These are phyloP conservation scores for Amphipyra berbera DNA, from an alignment of 2,888 invertebrate species.

Conservation along the genomic window DNA sequence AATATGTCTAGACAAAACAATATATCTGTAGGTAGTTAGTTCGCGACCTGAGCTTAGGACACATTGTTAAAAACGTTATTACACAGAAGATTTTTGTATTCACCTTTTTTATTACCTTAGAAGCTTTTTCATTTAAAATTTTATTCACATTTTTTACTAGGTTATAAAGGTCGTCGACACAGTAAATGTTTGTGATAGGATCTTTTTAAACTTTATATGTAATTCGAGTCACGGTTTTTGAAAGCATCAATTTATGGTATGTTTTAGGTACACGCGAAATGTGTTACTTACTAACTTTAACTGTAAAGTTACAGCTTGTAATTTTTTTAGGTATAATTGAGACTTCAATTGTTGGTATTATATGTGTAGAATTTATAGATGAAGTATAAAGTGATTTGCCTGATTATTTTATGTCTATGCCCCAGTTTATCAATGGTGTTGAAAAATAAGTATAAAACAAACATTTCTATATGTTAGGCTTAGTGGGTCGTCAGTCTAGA, in stretches of 20 bases:
- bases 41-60: conserved; percentile 8
- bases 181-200: conserved; percentile 35
- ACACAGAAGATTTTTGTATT: conserved; percentile 13
- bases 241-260: conserved; percentile 4
- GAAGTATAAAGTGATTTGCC: too few relatives aligned
- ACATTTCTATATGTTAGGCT: conserved; percentile 29
- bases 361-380: background rate
- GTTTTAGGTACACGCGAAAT: background rate
- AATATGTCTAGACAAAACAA: conserved; percentile 35
- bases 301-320: background rate
- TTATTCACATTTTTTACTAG: conserved; percentile 14
- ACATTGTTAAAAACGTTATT: conserved; percentile 13
- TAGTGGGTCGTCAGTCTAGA: conserved; percentile 39
- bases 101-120: conserved; percentile 12
- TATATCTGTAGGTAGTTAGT: conserved; percentile 11
- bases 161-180: conserved; percentile 24
- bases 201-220: conserved; percentile 33
- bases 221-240: conserved; percentile 37
- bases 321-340: too few relatives aligned
- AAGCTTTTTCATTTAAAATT: conserved; percentile 37
- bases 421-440: conserved; percentile 6
- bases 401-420: too few relatives aligned
- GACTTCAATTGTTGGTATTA: background rate
- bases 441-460: conserved; percentile 14
- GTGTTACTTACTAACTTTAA: background rate